phyloP scores from a whole-genome alignment of 23 tunicate species.

The Trididemnum clinides region DNA sequence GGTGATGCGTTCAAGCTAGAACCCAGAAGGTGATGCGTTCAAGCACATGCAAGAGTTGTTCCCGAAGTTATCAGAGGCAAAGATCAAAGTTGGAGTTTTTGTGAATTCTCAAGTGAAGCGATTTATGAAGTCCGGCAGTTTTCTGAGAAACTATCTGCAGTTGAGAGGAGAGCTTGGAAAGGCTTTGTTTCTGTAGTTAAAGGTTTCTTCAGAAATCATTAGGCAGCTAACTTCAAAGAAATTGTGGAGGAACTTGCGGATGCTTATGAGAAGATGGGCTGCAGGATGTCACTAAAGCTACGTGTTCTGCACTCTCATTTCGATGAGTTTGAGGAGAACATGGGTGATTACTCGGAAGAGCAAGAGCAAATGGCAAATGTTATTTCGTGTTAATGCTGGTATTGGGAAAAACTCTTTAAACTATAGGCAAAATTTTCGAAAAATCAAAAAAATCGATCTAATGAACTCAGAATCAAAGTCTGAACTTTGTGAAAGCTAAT shows the following conservation, averaged over 20 bases:
- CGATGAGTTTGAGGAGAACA: slow-evolving; percentile 11
- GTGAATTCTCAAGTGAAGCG: not conserved
- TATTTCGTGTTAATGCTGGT: not conserved
- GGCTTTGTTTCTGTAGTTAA: slow-evolving; percentile 19
- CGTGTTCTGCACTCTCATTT: slow-evolving; percentile 6
- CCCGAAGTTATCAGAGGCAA: too few species aligned
- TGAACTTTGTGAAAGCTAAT: slow-evolving; percentile 4
- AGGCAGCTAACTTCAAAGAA: slow-evolving; percentile 9
- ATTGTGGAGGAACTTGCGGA: slow-evolving; percentile 13
- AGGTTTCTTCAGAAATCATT: not conserved
- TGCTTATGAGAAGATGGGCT: not conserved
- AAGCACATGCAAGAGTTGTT: slow-evolving; percentile 12
- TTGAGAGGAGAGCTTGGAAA: slow-evolving; percentile 13
- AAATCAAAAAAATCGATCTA: not conserved
- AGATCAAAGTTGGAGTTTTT: too few species aligned
- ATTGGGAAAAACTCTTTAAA: slow-evolving; percentile 7
- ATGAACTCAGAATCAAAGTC: slow-evolving; percentile 2
- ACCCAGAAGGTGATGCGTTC: slow-evolving; percentile 18
- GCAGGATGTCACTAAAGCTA: too few species aligned
- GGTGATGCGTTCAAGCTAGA: too few species aligned
- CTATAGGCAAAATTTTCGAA: not conserved
- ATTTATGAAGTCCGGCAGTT: slow-evolving; percentile 11
- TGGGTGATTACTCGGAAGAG: not conserved
- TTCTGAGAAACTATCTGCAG: not conserved
- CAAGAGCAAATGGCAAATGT: not conserved